Evolutionary conservation across 2,797 vertebrate genomes (phyloP), one percentile per base, ranked within the genome.

Genomic region (Hozukius guyotensis): DNA sequence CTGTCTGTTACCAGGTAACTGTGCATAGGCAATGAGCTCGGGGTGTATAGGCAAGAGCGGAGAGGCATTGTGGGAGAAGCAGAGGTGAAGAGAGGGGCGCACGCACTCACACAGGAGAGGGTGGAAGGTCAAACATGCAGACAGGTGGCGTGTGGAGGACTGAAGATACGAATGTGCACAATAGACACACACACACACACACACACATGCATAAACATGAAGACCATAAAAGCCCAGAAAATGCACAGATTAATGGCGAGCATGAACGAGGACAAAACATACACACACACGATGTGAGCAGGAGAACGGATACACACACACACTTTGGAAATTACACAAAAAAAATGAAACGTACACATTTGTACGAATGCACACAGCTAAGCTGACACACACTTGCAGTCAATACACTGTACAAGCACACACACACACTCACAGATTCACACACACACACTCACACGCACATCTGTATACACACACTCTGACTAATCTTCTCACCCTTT

Each of bases 1-100:
- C 64, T 72, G 86, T 87, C 88, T 78, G 90, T 91, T 89, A 78
- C 87, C 87, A 86, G 87, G 89, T 91, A 92, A 88, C 81, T 55
- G 67, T 76, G 84, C 76, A 89, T 88, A 66, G 10, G 75, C 63
- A 82, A 93, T 86, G 84, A 92, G 70, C 75, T 80, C 25, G 2
- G 81, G 69, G 86, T n/a, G 70, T 16, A 16, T 42, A 24, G 24
- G 22, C 18, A 14, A 16, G 83, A 77, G 74, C 71, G 70, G 27
- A 59, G 52, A 56, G 60, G 82, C 73, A 83, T 75, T 32, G 78
- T 67, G 78, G 75, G 82, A 86, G 75, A 65, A 8, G 49, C 72
- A 82, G 64, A 75, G 91, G 85, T 92, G 83, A 81, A 65, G 77
- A 56, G 69, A 69, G 78, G 32, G 7, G 8, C n/a, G 12, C 18